These are phyloP conservation scores for Ganaspis sp. DNA, from an alignment of 1,140 invertebrate genomes.

Conservation along the genomic window DNA sequence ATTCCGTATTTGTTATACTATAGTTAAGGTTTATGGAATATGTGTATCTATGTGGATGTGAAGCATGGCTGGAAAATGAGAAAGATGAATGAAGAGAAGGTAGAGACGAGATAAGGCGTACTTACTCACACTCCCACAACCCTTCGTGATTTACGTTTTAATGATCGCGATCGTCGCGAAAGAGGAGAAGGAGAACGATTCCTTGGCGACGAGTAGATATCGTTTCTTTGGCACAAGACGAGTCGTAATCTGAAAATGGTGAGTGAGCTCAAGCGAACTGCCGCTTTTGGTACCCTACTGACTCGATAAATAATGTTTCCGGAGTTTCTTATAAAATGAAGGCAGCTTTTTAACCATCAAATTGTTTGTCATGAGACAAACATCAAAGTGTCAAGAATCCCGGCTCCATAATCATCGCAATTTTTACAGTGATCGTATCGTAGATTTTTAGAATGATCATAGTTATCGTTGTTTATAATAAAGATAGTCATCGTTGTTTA, in stretches of 20 bases:
- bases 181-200: slow-evolving; percentile 33
- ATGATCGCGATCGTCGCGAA: slow-evolving; percentile 41
- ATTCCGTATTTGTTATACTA: slow-evolving; percentile 3
- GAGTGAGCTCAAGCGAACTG: slow-evolving; percentile 1
- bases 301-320: neutral
- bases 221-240: slow-evolving; percentile 24
- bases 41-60: neutral
- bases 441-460: too few relatives aligned
- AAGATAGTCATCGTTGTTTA: too few relatives aligned
- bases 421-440: too few relatives aligned
- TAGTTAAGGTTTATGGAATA: too few relatives aligned
- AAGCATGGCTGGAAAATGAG: neutral
- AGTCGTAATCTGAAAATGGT: slow-evolving; percentile 4
- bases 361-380: neutral
- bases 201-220: slow-evolving; percentile 37
- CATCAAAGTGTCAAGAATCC: neutral
- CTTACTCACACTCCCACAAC: slow-evolving; percentile 29
- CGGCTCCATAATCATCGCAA: too few relatives aligned
- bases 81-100: slow-evolving; percentile 35
- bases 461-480: too few relatives aligned
- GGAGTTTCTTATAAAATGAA: neutral
- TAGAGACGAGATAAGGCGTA: slow-evolving; percentile 33
- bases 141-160: slow-evolving; percentile 43
- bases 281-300: slow-evolving; percentile 8
- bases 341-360: neutral